phyloP scores from a whole-genome alignment of 2,797 vertebrate genomes.

The Rhinichthys osculus region DNA sequence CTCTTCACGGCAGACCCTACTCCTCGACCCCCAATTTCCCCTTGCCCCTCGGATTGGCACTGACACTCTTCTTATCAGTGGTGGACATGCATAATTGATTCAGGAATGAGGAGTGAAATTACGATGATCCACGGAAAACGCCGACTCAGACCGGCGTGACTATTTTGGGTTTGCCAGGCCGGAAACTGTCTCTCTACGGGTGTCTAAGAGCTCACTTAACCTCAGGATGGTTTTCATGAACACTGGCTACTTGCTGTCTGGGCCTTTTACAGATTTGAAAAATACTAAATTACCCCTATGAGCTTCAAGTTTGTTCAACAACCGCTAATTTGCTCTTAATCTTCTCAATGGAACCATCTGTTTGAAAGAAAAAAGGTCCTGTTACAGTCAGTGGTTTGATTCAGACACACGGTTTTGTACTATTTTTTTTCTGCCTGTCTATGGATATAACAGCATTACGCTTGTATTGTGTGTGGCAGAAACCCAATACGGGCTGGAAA shows the following conservation, averaged over 20 bases:
- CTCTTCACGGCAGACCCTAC: conserved; percentile 60
- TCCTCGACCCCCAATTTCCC: conserved; percentile 55
- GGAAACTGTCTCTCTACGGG: conserved; percentile 36
- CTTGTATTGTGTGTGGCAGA: conserved; percentile 57
- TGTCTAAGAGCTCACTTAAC: conserved; percentile 30
- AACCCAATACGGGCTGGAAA: conserved; percentile 65
- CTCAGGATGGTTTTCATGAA: conserved; percentile 21
- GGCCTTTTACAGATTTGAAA: conserved; percentile 15
- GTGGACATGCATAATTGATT: conserved; percentile 83
- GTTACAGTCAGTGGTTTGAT: conserved; percentile 31
- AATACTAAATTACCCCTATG: background rate
- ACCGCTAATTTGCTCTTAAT: conserved; percentile 15
- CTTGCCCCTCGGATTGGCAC: conserved; percentile 65
- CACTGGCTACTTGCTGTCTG: background rate
- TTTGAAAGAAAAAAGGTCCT: conserved; percentile 8
- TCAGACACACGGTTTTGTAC: conserved; percentile 35
- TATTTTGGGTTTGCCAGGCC: conserved; percentile 33
- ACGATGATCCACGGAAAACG: conserved; percentile 70
- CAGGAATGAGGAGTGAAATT: conserved; percentile 76
- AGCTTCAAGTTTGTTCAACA: conserved; percentile 12
- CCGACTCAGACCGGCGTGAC: conserved; percentile 36
- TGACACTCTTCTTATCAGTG: conserved; percentile 76
- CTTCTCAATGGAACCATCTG: conserved; percentile 21
- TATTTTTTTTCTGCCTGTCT: background rate
- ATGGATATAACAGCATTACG: conserved; percentile 38